Percentiles rank a stretch among this genome's conserved stretches.
Conservation (phyloP, 2,888 invertebrate species). For the Xanthia icteritia region DNA sequence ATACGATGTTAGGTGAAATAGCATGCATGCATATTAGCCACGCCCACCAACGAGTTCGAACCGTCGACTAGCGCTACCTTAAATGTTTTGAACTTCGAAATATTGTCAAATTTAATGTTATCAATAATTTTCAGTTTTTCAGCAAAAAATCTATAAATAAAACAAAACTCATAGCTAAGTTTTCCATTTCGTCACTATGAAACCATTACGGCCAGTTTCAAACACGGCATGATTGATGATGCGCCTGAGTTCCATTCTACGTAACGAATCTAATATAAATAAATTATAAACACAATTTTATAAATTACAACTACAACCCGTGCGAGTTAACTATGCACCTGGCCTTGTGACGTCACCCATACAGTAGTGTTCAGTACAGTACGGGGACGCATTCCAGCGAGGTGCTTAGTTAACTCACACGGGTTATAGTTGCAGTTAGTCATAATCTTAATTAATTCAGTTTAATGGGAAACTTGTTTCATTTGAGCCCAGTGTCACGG, state of each 20-base stretch:
- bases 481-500: slow-evolving; percentile 30
- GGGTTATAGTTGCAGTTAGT: background rate
- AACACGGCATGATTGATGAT: slow-evolving; percentile 19
- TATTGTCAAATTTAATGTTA: background rate
- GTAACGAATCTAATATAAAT: slow-evolving; percentile 7
- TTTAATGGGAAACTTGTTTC: slow-evolving; percentile 33
- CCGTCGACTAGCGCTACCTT: too few species aligned
- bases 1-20: too few species aligned
- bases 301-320: slow-evolving; percentile 3
- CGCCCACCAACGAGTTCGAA: too few species aligned
- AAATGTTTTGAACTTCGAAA: background rate
- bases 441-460: slow-evolving; percentile 17
- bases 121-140: background rate
- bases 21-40: too few species aligned
- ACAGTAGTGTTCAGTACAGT: too few species aligned
- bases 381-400: too few species aligned
- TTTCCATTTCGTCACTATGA: slow-evolving; percentile 23
- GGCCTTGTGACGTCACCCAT: too few species aligned
- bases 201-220: background rate
- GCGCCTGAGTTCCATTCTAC: background rate
- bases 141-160: background rate
- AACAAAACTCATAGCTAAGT: background rate
- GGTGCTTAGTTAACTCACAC: too few species aligned
- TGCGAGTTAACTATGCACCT: too few species aligned
- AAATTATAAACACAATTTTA: slow-evolving; percentile 20